These are phyloP conservation scores for Scatophagus argus DNA, from an alignment of 2,113 vertebrate genomes.

Conservation along the genomic window DNA sequence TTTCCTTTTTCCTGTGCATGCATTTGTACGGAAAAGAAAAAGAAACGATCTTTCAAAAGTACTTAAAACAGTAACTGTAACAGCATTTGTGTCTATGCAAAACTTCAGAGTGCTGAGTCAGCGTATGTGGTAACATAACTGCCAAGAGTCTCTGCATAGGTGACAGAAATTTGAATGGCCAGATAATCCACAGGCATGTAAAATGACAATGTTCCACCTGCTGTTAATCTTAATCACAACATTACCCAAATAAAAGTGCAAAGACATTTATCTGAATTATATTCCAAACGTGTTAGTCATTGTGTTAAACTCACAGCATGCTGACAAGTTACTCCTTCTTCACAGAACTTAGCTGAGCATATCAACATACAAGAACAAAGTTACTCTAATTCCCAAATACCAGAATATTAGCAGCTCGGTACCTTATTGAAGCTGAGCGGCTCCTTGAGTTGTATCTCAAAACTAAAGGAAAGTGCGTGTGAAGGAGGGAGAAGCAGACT, in stretches of 20 bases:
- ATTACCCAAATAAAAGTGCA: neutral
- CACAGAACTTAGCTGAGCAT: neutral
- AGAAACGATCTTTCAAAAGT: neutral
- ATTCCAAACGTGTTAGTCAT: neutral
- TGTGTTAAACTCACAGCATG: neutral
- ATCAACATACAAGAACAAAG: neutral
- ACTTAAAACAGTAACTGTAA: neutral
- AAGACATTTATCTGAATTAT: neutral
- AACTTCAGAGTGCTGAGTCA: neutral
- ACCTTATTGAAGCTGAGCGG: conserved; percentile 28
- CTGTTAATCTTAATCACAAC: conserved; percentile 14
- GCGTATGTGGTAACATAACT: conserved; percentile 50
- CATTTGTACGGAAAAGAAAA: neutral
- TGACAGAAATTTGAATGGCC: conserved; percentile 59
- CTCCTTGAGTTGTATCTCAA: conserved; percentile 52
- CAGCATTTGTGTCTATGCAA: neutral
- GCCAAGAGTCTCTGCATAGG: conserved; percentile 56
- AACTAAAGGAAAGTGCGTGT: conserved; percentile 42
- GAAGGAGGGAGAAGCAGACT: conserved; percentile 30
- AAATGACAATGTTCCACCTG: conserved; percentile 11
- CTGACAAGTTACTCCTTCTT: neutral
- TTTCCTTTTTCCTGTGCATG: neutral
- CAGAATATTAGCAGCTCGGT: conserved; percentile 17
- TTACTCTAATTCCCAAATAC: neutral
- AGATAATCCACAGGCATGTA: conserved; percentile 67